These are phyloP conservation scores for Drosophila pseudotakahashii DNA, from an alignment of 2,888 invertebrate genomes.

Conservation along the genomic window DNA sequence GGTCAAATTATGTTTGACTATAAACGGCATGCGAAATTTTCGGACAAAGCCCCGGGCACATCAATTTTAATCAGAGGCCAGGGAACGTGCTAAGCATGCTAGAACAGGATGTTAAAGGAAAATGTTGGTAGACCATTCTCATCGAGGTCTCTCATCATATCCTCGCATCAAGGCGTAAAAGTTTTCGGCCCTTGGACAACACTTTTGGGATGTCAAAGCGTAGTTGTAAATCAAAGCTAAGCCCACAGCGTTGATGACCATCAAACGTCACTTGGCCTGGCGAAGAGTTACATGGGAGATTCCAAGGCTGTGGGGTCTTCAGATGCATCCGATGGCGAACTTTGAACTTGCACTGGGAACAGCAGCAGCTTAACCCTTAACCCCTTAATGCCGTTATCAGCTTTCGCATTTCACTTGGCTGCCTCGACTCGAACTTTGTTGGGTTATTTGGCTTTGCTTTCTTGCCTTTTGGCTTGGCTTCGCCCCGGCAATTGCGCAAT, in stretches of 20 bases:
- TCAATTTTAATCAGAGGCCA: conserved; percentile 75
- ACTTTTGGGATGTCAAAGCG: conserved; percentile 56
- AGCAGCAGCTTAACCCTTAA: conserved; percentile 55
- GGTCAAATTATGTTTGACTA: conserved; percentile 77
- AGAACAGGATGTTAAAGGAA: conserved; percentile 32
- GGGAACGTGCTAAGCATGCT: conserved; percentile 67
- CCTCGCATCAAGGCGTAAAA: conserved; percentile 40
- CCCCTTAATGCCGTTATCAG: conserved; percentile 76
- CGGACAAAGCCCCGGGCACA: conserved; percentile 70
- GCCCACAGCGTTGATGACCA: conserved; percentile 71
- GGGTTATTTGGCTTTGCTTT: conserved; percentile 46
- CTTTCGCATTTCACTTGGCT: conserved; percentile 74
- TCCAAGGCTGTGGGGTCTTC: neutral
- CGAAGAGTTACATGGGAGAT: neutral
- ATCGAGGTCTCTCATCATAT: conserved; percentile 9
- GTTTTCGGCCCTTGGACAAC: conserved; percentile 54
- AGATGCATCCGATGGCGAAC: conserved; percentile 36
- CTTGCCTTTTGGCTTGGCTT: conserved; percentile 36
- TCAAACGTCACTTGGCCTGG: conserved; percentile 63
- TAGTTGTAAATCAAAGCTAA: conserved; percentile 75
- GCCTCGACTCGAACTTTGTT: conserved; percentile 54
- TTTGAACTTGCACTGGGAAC: conserved; percentile 37
- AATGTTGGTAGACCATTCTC: neutral
- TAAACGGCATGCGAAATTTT: conserved; percentile 65
- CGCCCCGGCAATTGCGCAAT: conserved; percentile 30